A percentile compares a stretch with the other conserved stretches of the same genome.
Evolutionary conservation across 2,888 invertebrate species (phyloP).

Genomic region (Drosophila acutilabella): DNA sequence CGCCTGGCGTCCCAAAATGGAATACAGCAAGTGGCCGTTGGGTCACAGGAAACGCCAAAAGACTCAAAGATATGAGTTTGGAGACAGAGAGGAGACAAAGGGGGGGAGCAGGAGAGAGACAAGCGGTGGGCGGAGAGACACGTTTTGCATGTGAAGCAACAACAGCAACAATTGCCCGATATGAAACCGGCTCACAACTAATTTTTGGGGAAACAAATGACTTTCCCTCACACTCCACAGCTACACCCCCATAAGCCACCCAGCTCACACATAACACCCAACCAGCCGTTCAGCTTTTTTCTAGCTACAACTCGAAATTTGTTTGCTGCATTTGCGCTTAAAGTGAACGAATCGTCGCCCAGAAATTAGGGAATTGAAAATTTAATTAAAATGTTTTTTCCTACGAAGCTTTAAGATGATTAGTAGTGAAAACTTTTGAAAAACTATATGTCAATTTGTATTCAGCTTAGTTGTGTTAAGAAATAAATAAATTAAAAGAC

Average conservation of each 20-base stretch:
- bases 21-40: conserved; percentile 63
- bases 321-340: conserved; percentile 11
- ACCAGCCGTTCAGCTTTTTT: neutral
- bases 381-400: no score
- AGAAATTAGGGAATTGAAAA: neutral
- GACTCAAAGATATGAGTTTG: conserved; percentile 18
- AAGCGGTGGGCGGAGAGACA: conserved; percentile 43
- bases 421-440: no score
- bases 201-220: conserved; percentile 76
- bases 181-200: conserved; percentile 70
- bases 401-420: no score
- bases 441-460: no score
- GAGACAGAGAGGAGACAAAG: neutral
- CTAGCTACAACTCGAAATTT: neutral
- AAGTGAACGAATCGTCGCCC: neutral
- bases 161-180: conserved; percentile 60
- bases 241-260: no score
- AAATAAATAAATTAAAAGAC: no score
- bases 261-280: no score
- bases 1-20: conserved; percentile 74
- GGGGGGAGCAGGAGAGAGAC: neutral
- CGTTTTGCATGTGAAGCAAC: conserved; percentile 47
- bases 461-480: no score
- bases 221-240: conserved; percentile 26
- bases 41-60: conserved; percentile 67